Conservation (phyloP, 2,797 vertebrate genomes). For the Epinephelus coioides region DNA sequence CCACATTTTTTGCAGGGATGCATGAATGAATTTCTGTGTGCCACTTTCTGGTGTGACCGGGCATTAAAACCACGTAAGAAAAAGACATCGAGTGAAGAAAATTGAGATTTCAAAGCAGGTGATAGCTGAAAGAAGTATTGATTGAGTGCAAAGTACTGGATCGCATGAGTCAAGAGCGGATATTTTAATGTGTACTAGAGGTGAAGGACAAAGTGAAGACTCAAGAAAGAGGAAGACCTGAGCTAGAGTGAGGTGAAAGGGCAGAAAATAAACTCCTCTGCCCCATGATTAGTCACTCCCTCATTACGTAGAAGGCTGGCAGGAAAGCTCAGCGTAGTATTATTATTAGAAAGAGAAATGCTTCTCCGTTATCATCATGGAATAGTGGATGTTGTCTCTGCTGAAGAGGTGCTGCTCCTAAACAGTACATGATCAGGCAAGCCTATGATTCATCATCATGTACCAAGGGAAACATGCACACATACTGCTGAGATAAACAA, state of each 20-base stretch:
- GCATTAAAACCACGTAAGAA: not conserved
- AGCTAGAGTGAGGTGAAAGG: slow-evolving; percentile 8
- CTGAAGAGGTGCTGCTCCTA: slow-evolving; percentile 39
- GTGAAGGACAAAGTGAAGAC: not conserved
- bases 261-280: slow-evolving; percentile 9
- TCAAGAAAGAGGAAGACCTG: not conserved
- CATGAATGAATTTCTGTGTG: not conserved
- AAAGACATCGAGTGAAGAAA: not conserved
- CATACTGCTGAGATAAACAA: slow-evolving; percentile 74
- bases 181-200: slow-evolving; percentile 4
- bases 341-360: not conserved
- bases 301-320: not conserved
- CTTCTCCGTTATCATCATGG: slow-evolving; percentile 20
- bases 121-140: not conserved
- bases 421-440: slow-evolving; percentile 78
- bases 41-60: too few species aligned
- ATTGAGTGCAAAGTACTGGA: not conserved
- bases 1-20: not conserved
- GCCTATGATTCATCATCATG: slow-evolving; percentile 71
- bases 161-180: not conserved
- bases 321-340: not conserved
- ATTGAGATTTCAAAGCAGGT: not conserved
- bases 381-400: slow-evolving; percentile 45
- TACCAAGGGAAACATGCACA: slow-evolving; percentile 62
- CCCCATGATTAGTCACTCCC: slow-evolving; percentile 2